A percentile compares a stretch with the other conserved stretches of the same genome.
Conservation (phyloP, 2,888 invertebrate genomes). For the Exocentrus adspersus region DNA sequence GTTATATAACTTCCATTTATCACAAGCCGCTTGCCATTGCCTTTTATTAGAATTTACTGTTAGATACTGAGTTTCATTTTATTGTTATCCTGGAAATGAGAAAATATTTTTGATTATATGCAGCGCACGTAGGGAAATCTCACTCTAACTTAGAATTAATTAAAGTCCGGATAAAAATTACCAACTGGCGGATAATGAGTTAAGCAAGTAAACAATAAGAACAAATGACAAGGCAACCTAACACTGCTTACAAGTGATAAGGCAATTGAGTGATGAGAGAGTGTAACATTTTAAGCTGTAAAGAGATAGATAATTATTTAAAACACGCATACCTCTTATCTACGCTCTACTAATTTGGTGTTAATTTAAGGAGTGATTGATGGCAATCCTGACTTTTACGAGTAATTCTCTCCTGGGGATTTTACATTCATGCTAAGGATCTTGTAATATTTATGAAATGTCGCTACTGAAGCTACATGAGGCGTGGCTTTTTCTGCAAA, state of each 20-base stretch:
- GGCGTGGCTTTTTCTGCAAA: no score
- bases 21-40: no score
- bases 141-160: neutral
- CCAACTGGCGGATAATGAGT: neutral
- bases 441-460: neutral
- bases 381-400: neutral
- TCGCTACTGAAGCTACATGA: no score
- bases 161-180: neutral
- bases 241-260: neutral
- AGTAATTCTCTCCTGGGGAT: neutral
- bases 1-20: no score
- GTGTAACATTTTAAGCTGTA: neutral
- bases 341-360: neutral
- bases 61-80: no score
- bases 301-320: constrained; percentile 3
- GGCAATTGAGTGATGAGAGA: neutral
- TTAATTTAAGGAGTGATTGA: neutral
- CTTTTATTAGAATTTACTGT: no score
- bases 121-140: neutral
- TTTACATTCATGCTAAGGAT: neutral
- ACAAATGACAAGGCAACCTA: neutral
- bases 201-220: neutral
- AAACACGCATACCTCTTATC: neutral
- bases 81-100: neutral
- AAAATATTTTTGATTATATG: neutral